A percentile compares a stretch with the other conserved stretches of the same genome.
Conservation (phyloP, 2,797 vertebrate species). For the Scyliorhinus canicula region DNA sequence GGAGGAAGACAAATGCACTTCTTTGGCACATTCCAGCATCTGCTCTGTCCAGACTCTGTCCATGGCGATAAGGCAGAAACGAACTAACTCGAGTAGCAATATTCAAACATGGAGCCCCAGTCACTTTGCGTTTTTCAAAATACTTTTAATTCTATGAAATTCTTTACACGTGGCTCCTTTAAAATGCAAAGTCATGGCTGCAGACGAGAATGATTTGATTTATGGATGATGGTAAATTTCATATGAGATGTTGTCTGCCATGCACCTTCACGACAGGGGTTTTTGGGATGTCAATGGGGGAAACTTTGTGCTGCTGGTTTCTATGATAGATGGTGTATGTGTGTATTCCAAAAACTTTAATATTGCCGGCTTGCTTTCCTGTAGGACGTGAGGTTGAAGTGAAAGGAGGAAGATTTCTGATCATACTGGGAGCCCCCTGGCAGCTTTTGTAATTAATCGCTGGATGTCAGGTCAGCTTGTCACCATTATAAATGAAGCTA, state of each 20-base stretch:
- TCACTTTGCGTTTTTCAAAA: not conserved
- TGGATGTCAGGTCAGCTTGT: not conserved
- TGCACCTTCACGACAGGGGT: not conserved
- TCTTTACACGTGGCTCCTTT: not conserved
- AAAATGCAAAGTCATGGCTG: too few species aligned
- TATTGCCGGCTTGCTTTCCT: not conserved
- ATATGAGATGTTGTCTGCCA: not conserved
- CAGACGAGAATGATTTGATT: not conserved
- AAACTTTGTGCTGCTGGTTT: not conserved
- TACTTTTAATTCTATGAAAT: not conserved
- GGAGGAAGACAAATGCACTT: not conserved
- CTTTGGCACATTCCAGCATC: not conserved
- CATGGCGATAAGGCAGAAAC: not conserved
- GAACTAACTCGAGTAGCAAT: not conserved
- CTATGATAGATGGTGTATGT: not conserved
- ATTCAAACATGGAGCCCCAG: not conserved
- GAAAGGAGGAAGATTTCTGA: not conserved
- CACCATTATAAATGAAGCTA: not conserved
- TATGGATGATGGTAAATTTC: not conserved
- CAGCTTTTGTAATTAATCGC: not conserved
- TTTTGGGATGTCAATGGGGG: not conserved
- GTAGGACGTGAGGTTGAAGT: not conserved
- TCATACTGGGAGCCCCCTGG: not conserved
- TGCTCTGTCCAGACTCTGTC: not conserved
- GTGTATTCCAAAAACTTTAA: not conserved